Conservation (phyloP, 1,140 invertebrate genomes). For the Bombus pyrosoma region DNA sequence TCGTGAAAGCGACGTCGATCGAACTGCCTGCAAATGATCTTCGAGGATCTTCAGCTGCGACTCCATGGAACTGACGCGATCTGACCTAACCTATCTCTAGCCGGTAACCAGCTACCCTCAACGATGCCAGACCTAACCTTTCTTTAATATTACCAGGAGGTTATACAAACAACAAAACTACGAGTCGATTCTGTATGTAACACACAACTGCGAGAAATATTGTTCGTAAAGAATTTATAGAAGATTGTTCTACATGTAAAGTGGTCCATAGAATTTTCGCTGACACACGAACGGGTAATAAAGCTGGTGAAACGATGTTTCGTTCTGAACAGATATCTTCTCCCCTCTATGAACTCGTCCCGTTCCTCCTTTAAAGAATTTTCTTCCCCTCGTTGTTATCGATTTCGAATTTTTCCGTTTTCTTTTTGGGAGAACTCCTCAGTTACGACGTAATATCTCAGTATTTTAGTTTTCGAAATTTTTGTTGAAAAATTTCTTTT, state of each 20-base stretch:
- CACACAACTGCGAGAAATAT: not conserved
- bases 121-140: not conserved
- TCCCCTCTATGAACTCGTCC: not conserved
- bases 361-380: not conserved
- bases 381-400: not conserved
- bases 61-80: not conserved
- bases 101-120: not conserved
- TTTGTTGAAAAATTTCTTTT: not conserved
- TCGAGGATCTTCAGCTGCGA: not conserved
- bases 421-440: not conserved
- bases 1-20: conserved; percentile 56
- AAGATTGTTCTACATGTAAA: not conserved
- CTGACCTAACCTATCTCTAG: not conserved
- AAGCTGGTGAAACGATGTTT: conserved; percentile 28
- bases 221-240: not conserved
- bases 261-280: not conserved
- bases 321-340: not conserved
- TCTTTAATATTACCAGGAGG: not conserved
- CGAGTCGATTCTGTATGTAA: conserved; percentile 5
- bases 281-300: conserved; percentile 18
- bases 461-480: not conserved
- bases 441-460: too few relatives aligned
- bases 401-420: not conserved
- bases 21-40: conserved; percentile 27
- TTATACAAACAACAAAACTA: conserved; percentile 11